Evolutionary conservation across 2,113 vertebrate species (phyloP), one percentile per base, ranked within the genome.

Genomic region (Dicerorhinus sumatrensis): DNA sequence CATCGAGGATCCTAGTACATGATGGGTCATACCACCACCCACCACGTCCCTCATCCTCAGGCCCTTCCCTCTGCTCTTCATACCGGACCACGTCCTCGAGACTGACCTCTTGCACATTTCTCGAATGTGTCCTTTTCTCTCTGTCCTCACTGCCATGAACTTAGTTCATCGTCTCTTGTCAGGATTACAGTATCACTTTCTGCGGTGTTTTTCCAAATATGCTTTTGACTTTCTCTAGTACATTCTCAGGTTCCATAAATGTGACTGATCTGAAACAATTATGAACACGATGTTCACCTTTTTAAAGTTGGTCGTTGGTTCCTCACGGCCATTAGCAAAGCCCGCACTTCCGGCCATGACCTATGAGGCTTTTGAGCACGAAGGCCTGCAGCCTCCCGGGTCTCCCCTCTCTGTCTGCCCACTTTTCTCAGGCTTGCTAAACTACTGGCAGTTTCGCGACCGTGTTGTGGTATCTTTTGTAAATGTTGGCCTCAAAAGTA

Each of bases 361-460:
- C 2, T 1, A 2, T 16, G 8, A 76, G 9, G 4, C 12, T 25
- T 63, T 23, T 42, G 25, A 33, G 23, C 72, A 33, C 0, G 1
- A 39, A 29, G 65, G 65, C 8, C 54, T 88, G 48, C 13, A 10
- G 29, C 9, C 18, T 56, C 10, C 4, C 25, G 21, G 33, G 5
- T 21, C 31, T 46, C 23, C 17, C 1, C 13, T 76, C 17, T 72
- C 36, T 69, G 42, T 54, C 89, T 56, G 46, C 8, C 27, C 6
- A 21, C 0, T 29, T 82, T 83, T 39, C 51, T 80, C 29, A 62
- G n/a, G 1, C 36, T 94, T 65, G 7, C 1, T 82, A 17, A 56
- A 25, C 58, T 21, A 65, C 51, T 5, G 33, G 21, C 5, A n/a
- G 58, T 82, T 65, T 82, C 33, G 46, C 42, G 20, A 25, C 54